A percentile compares a stretch with the other conserved stretches of the same genome.
These are phyloP conservation scores for Pinna nobilis DNA, from an alignment of 1,140 invertebrate species.

Conservation along the genomic window DNA sequence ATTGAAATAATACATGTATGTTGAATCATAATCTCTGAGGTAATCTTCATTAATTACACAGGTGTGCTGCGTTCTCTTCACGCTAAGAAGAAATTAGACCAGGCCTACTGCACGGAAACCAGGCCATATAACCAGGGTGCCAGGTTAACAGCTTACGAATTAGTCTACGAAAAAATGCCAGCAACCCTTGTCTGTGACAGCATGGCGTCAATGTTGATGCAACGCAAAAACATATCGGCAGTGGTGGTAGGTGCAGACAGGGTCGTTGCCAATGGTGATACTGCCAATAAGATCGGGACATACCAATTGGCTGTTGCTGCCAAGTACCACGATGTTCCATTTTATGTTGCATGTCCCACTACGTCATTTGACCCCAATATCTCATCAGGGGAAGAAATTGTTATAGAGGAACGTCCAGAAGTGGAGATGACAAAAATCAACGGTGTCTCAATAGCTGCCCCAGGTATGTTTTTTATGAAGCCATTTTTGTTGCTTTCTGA, in stretches of 20 bases:
- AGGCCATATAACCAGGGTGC: slow-evolving; percentile 97
- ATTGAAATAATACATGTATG: too few species aligned
- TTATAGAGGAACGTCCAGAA: slow-evolving; percentile 94
- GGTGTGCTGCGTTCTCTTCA: slow-evolving; percentile 91
- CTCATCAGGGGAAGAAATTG: slow-evolving; percentile 87
- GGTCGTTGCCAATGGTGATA: slow-evolving; percentile 96
- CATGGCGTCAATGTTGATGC: slow-evolving; percentile 94
- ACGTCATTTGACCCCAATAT: slow-evolving; percentile 93
- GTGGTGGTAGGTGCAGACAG: slow-evolving; percentile 76
- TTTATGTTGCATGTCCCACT: slow-evolving; percentile 95
- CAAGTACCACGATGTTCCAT: slow-evolving; percentile 93
- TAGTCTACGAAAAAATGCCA: slow-evolving; percentile 95
- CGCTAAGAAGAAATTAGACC: slow-evolving; percentile 83
- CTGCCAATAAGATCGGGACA: slow-evolving; percentile 99
- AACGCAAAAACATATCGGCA: slow-evolving; percentile 77
- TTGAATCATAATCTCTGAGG: too few species aligned
- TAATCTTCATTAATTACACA: slow-evolving; percentile 63
- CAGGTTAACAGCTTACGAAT: slow-evolving; percentile 95
- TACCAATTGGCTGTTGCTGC: slow-evolving; percentile 95
- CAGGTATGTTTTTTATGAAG: slow-evolving; percentile 75
- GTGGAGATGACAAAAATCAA: slow-evolving; percentile 93
- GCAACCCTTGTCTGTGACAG: slow-evolving; percentile 95
- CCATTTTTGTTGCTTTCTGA: neutral
- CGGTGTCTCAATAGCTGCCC: slow-evolving; percentile 88
- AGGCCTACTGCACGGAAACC: slow-evolving; percentile 97